Percentiles rank a stretch among this genome's conserved stretches.
Conservation (phyloP, 2,888 invertebrate genomes). For the Coleophora deauratella region DNA sequence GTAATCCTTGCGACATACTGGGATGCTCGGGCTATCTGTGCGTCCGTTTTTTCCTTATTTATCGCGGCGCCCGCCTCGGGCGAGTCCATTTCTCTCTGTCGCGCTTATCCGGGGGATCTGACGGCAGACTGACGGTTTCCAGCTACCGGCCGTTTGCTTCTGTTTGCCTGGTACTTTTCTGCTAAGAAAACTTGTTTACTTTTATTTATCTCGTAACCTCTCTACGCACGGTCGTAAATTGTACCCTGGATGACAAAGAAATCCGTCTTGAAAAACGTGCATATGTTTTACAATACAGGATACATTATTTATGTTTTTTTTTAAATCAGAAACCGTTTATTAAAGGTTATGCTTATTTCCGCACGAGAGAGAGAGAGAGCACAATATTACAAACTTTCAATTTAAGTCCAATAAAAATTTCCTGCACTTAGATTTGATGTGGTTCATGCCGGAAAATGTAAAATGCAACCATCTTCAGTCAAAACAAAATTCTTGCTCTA, state of each 20-base stretch:
- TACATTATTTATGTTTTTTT: no score
- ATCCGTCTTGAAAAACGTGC: no score
- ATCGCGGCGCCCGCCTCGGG: constrained; percentile 43
- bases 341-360: no score
- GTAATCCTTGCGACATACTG: constrained; percentile 65
- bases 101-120: constrained; percentile 64
- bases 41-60: constrained; percentile 63
- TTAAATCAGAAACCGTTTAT: no score
- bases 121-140: constrained; percentile 58
- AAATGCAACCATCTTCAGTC: neutral
- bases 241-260: no score
- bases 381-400: no score
- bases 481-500: neutral
- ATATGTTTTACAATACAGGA: no score
- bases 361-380: no score
- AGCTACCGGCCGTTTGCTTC: constrained; percentile 42
- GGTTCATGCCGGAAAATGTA: no score
- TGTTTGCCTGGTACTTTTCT: constrained; percentile 36
- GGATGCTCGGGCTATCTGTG: constrained; percentile 36
- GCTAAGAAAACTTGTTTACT: constrained; percentile 7
- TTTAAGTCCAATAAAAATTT: no score
- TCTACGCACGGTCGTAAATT: neutral
- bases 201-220: constrained; percentile 3
- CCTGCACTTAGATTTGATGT: no score
- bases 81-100: constrained; percentile 67